Percentiles rank a stretch among this genome's conserved stretches.
Evolutionary conservation across 2,797 vertebrate genomes (phyloP).

Genomic region (Botia almorhae): DNA sequence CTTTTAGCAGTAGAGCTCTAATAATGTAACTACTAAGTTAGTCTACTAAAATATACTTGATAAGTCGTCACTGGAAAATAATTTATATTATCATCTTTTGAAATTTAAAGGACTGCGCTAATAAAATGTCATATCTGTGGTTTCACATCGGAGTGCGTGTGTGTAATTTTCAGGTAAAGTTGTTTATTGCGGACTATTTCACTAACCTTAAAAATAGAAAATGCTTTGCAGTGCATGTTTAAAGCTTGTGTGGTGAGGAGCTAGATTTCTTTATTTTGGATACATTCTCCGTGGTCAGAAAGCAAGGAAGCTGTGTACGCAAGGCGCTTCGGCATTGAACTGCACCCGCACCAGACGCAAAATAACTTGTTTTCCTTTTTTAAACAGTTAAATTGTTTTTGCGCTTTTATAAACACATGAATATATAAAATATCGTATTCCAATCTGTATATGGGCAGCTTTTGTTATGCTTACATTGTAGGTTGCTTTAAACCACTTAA

Average conservation of each 20-base stretch:
- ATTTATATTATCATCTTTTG: conserved; percentile 22
- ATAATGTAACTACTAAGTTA: not conserved
- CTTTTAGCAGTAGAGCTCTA: conserved; percentile 1
- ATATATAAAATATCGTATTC: not conserved
- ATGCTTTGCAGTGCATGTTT: conserved; percentile 13
- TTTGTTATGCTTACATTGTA: not conserved
- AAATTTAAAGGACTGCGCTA: conserved; percentile 60
- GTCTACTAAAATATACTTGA: not conserved
- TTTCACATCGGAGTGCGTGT: conserved; percentile 68
- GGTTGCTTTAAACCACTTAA: not conserved
- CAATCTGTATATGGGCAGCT: not conserved
- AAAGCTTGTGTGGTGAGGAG: not conserved
- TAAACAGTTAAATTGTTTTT: not conserved
- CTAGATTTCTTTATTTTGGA: not conserved
- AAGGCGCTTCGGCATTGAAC: not conserved
- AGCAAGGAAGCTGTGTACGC: not conserved
- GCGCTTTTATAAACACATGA: not conserved
- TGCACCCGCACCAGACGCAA: not conserved
- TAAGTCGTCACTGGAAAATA: not conserved
- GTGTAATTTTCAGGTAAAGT: conserved; percentile 75
- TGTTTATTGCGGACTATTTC: conserved; percentile 63
- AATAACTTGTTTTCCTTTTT: not conserved
- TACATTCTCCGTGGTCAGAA: not conserved
- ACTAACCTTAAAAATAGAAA: not conserved
- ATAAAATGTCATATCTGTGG: conserved; percentile 42